A percentile compares a stretch with the other conserved stretches of the same genome.
Conservation (phyloP, 2,797 vertebrate genomes). For the Macropus fuliginosus region DNA sequence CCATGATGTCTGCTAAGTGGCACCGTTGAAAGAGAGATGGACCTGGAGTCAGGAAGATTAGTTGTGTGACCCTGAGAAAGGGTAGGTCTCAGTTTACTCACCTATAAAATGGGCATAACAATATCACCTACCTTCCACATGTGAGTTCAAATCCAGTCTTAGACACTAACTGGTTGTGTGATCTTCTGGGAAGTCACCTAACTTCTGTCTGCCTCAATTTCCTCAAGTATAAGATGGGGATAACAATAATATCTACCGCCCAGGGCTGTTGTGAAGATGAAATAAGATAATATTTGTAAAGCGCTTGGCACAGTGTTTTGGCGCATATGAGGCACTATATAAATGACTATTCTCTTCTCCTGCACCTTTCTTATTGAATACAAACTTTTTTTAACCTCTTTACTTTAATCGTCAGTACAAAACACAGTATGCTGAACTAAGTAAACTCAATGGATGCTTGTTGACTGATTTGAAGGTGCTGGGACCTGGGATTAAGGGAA, state of each 20-base stretch:
- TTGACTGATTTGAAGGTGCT: neutral
- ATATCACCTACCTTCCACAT: neutral
- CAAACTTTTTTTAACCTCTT: neutral
- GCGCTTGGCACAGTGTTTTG: neutral
- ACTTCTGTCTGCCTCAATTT: neutral
- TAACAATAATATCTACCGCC: neutral
- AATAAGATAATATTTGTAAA: neutral
- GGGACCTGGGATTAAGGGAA: neutral
- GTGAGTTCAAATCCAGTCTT: neutral
- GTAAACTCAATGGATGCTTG: neutral
- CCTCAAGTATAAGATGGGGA: neutral
- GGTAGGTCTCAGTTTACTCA: neutral
- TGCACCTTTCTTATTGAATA: neutral
- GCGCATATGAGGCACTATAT: neutral
- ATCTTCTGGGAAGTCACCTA: neutral
- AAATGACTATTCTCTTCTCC: neutral
- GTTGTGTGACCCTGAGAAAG: neutral
- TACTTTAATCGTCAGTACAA: neutral
- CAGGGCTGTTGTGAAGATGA: neutral
- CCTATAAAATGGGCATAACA: neutral
- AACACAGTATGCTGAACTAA: neutral
- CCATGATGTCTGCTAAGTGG: neutral
- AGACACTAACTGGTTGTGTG: neutral
- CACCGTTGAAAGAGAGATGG: neutral
- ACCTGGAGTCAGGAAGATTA: neutral